phyloP scores from a whole-genome alignment of 2,888 invertebrate genomes.

The Metopia argyrocephala region DNA sequence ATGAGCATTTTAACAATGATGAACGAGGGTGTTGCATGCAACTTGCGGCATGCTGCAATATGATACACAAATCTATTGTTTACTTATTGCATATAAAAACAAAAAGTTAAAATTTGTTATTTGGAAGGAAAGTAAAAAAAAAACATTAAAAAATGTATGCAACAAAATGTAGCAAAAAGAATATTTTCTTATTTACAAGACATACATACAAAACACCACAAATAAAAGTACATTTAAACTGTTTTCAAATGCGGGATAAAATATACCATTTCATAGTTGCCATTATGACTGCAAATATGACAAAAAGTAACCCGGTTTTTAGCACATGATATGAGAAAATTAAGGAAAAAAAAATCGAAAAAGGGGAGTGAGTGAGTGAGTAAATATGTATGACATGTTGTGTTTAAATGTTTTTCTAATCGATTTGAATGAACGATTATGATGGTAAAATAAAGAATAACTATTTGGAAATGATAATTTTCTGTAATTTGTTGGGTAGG shows the following conservation, averaged over 20 bases:
- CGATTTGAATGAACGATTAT: not conserved
- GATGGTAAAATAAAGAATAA: too few species aligned
- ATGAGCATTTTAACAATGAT: not conserved
- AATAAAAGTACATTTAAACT: not conserved
- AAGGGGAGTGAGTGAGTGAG: not conserved
- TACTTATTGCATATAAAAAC: too few species aligned
- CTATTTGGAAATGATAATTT: too few species aligned
- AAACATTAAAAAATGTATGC: constrained; percentile 6
- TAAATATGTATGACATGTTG: too few species aligned
- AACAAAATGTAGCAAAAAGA: not conserved
- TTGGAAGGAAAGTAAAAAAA: not conserved
- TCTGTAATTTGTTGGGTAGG: too few species aligned
- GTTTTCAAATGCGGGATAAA: constrained; percentile 45
- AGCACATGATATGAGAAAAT: too few species aligned
- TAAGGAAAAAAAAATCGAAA: not conserved
- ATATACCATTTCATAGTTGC: too few species aligned
- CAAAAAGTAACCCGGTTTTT: too few species aligned
- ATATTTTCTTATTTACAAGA: too few species aligned
- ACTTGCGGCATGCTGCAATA: not conserved
- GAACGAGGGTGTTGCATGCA: too few species aligned
- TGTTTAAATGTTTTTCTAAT: not conserved
- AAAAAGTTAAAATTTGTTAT: constrained; percentile 7
- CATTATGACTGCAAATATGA: constrained; percentile 32
- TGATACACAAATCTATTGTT: constrained; percentile 1
- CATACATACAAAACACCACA: too few species aligned